Evolutionary conservation across 2,888 invertebrate genomes (phyloP).

Genomic region (Nymphalis c-album): DNA sequence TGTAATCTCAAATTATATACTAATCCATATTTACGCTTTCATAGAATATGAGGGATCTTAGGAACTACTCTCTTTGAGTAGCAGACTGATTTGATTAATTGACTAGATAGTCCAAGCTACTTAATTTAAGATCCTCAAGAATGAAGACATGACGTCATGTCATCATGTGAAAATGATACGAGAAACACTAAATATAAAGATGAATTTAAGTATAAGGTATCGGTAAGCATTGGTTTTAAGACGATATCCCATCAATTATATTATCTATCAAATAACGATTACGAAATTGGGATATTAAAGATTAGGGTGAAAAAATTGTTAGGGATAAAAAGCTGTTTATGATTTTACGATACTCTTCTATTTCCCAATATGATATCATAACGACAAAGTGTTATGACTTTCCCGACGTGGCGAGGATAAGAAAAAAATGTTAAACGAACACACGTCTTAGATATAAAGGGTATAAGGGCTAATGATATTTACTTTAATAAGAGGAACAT

Average conservation of each 20-base stretch:
- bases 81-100: too few relatives aligned
- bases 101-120: too few relatives aligned
- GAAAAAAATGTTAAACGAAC: slow-evolving; percentile 49
- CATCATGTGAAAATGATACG: too few relatives aligned
- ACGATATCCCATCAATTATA: slow-evolving; percentile 9
- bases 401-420: slow-evolving; percentile 54
- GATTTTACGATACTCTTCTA: slow-evolving; percentile 69
- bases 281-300: slow-evolving; percentile 60
- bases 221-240: neutral
- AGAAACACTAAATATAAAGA: too few relatives aligned
- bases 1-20: too few relatives aligned
- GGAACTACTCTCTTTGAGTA: too few relatives aligned
- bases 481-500: slow-evolving; percentile 52
- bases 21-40: too few relatives aligned
- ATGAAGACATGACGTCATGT: too few relatives aligned
- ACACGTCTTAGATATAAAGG: slow-evolving; percentile 52
- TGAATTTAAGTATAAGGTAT: too few relatives aligned
- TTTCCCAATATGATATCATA: slow-evolving; percentile 70
- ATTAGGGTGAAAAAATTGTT: slow-evolving; percentile 57
- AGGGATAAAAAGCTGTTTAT: slow-evolving; percentile 69
- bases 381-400: slow-evolving; percentile 67
- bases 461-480: slow-evolving; percentile 59
- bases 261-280: slow-evolving; percentile 53
- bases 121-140: too few relatives aligned
- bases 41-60: too few relatives aligned